Evolutionary conservation across 2,888 invertebrate species (phyloP).

Genomic region (Ennomos fuscantarius): DNA sequence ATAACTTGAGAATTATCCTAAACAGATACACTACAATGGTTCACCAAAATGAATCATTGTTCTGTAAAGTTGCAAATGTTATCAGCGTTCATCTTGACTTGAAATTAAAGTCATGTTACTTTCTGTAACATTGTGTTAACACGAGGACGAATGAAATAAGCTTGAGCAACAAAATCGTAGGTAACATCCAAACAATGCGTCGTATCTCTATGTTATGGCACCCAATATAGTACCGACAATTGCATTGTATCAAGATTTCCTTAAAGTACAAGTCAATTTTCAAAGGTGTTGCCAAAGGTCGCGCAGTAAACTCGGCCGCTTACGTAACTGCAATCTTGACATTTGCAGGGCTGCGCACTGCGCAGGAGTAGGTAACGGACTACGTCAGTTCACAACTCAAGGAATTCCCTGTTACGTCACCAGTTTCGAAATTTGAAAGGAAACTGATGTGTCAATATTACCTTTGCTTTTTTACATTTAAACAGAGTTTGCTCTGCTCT

Average conservation of each 20-base stretch:
- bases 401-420: conserved; percentile 74
- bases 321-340: conserved; percentile 71
- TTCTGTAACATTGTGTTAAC: conserved; percentile 24
- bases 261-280: conserved; percentile 67
- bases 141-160: conserved; percentile 19
- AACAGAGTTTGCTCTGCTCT: conserved; percentile 16
- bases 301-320: conserved; percentile 53
- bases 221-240: conserved; percentile 47
- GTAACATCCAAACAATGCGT: conserved; percentile 37
- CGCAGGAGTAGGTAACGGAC: conserved; percentile 48
- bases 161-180: conserved; percentile 36
- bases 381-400: conserved; percentile 55
- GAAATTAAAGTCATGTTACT: conserved; percentile 10
- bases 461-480: conserved; percentile 8
- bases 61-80: background rate
- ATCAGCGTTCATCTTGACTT: conserved; percentile 6
- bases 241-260: conserved; percentile 62
- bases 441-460: conserved; percentile 51
- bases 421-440: conserved; percentile 50
- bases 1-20: too few species aligned
- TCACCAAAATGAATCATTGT: background rate
- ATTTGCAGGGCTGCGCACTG: conserved; percentile 68
- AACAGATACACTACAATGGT: too few species aligned
- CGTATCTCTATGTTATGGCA: conserved; percentile 26
- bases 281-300: conserved; percentile 71